Percentiles rank a stretch among this genome's conserved stretches.
Evolutionary conservation across 2,797 vertebrate genomes (phyloP).

Genomic region (Xenopus petersii): DNA sequence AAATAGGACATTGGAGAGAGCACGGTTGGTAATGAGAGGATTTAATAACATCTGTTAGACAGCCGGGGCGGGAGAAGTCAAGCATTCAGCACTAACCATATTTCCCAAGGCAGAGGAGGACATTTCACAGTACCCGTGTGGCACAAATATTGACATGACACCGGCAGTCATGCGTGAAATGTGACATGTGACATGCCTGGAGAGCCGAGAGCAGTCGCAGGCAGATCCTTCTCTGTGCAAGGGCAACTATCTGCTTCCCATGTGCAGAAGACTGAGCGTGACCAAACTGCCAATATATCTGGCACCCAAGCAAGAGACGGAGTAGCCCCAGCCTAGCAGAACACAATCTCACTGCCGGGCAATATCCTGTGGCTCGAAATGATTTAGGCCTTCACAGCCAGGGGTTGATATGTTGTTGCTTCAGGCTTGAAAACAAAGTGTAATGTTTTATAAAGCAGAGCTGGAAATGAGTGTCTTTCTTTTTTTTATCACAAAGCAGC

Average conservation of each 20-base stretch:
- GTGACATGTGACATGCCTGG: conserved; percentile 18
- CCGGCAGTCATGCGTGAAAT: conserved; percentile 24
- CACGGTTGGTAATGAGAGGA: neutral
- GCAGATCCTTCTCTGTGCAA: neutral
- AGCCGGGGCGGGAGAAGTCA: conserved; percentile 1
- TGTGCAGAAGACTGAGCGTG: neutral
- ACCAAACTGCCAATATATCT: neutral
- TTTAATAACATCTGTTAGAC: neutral
- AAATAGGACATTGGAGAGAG: neutral
- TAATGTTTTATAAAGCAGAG: no score
- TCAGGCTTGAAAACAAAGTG: no score
- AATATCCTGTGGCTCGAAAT: neutral
- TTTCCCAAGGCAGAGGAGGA: conserved; percentile 7
- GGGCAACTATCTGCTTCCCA: neutral
- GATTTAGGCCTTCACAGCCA: neutral
- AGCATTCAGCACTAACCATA: conserved; percentile 12
- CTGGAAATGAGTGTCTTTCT: no score
- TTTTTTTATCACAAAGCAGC: no score
- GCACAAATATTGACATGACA: conserved; percentile 41
- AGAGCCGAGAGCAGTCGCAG: neutral
- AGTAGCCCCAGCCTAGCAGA: neutral
- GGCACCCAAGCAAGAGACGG: neutral
- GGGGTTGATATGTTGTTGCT: no score
- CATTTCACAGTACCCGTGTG: conserved; percentile 18
- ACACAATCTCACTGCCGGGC: neutral